Conservation (phyloP, 35 echinoderm and acorn worm species). For the Apostichopus parvimensis region DNA sequence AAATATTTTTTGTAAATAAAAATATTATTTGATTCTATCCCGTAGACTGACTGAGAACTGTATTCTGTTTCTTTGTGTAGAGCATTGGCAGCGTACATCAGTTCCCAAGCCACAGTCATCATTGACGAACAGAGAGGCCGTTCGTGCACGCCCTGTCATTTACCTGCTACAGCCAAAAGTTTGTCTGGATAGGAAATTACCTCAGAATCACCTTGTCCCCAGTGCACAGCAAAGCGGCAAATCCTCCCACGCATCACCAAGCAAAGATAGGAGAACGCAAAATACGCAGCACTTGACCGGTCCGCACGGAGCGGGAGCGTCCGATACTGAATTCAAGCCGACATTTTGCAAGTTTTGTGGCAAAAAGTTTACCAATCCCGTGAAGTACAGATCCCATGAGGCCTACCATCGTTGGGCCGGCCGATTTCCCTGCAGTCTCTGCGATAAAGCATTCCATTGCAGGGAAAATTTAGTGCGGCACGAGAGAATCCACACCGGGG, state of each 20-base stretch:
- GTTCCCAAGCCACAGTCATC: not conserved
- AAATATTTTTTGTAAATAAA: too few species aligned
- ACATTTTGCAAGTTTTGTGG: slow-evolving; percentile 14
- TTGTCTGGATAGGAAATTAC: not conserved
- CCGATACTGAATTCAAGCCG: not conserved
- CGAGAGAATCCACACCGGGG: slow-evolving; percentile 11
- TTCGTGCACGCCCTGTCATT: not conserved
- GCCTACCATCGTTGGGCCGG: not conserved
- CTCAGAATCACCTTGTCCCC: not conserved
- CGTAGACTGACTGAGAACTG: too few species aligned
- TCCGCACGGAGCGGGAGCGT: not conserved
- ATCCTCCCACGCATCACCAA: not conserved
- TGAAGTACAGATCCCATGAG: not conserved
- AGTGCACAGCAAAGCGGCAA: not conserved
- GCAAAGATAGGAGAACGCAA: not conserved
- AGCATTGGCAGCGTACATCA: not conserved
- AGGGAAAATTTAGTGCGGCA: not conserved
- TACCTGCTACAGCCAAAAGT: not conserved
- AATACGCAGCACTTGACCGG: too few species aligned
- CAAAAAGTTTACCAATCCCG: not conserved
- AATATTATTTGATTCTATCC: too few species aligned
- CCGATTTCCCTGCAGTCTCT: not conserved
- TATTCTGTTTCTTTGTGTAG: slow-evolving; percentile 15
- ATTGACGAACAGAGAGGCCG: not conserved
- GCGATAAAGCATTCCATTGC: slow-evolving; percentile 4